Base-by-base conservation (phyloP, 2,797 vertebrate species). In the Galago senegalensis region DNA sequence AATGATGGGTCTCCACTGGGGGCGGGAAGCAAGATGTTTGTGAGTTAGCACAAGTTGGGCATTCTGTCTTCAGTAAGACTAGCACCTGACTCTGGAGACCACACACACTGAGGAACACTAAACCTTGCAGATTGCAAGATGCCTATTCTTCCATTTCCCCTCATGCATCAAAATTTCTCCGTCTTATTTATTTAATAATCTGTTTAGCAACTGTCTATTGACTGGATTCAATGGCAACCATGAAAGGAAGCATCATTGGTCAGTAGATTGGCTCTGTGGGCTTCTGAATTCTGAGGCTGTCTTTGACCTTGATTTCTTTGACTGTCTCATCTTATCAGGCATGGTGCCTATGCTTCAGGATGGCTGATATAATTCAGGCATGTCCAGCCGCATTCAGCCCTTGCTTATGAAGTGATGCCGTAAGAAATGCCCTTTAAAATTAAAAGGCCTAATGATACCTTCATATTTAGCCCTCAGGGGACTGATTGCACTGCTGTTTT, bases 61-160 rank as follows among this genome's bases (percentile, higher is more conserved):
- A 4, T 2, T 27, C 25, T 6, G 0, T 43, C 93, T 16, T n/a
- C 1, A 0, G 0, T 3, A 1, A 49, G 21, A 7, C 56, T 3
- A 31, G 3, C 7, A 0, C 53, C 56, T 43, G 65, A 23, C 1
- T 4, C 49, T 7, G 2, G 40, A 9, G 49, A 12, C 27, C 21
- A 1, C 72, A 1, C 72, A 31, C 12, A 1, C 4, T 2, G 11
- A 25, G 60, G 20, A 56, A 13, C 0, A 25, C 3, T 7, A 23
- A 0, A 3, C 21, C 7, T 31, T 43, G 40, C 20, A 18, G 17
- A 31, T 1, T n/a, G 0, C 17, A 16, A 31, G 46, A 9, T 0
- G 0, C 12, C 5, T 27, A 0, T 65, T 46, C 31, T 58, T 25
- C 58, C 6, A 0, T 87, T 63, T 60, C 34, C 8, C 56, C n/a